Conservation (phyloP, 1,140 invertebrate genomes). For the Cotesia vestalis region DNA sequence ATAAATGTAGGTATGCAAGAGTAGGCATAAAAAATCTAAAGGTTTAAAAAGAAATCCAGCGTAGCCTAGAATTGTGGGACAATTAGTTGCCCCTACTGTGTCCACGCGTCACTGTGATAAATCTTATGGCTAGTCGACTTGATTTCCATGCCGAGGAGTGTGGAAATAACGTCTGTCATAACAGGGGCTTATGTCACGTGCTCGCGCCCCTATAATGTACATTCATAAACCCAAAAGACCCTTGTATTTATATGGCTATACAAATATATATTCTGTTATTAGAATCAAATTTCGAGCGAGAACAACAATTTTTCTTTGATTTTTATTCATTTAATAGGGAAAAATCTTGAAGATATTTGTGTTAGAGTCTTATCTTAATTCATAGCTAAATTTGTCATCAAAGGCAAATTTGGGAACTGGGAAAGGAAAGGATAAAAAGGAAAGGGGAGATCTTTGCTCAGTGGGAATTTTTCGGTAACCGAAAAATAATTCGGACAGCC, state of each 20-base stretch:
- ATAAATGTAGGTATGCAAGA: no score
- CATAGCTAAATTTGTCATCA: no score
- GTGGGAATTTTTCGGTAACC: no score
- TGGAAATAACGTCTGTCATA: constrained; percentile 62
- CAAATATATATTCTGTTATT: constrained; percentile 22
- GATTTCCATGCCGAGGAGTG: constrained; percentile 40
- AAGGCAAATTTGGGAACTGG: no score
- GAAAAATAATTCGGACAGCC: no score
- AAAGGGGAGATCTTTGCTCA: no score
- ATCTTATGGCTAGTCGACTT: constrained; percentile 48
- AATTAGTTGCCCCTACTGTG: constrained; percentile 45
- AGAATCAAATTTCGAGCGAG: neutral
- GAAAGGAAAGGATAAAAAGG: no score
- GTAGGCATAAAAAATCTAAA: neutral
- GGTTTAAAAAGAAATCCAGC: constrained; percentile 12
- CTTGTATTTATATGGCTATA: constrained; percentile 13
- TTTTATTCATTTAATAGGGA: neutral
- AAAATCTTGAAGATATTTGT: no score
- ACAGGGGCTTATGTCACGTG: constrained; percentile 55
- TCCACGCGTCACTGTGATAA: constrained; percentile 54
- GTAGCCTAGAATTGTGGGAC: constrained; percentile 44
- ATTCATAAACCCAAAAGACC: constrained; percentile 47
- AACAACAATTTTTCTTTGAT: neutral
- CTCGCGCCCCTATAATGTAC: constrained; percentile 50
- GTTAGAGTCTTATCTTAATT: no score